Conservation (phyloP, 2,113 vertebrate species). For the Atrichornis clamosus region DNA sequence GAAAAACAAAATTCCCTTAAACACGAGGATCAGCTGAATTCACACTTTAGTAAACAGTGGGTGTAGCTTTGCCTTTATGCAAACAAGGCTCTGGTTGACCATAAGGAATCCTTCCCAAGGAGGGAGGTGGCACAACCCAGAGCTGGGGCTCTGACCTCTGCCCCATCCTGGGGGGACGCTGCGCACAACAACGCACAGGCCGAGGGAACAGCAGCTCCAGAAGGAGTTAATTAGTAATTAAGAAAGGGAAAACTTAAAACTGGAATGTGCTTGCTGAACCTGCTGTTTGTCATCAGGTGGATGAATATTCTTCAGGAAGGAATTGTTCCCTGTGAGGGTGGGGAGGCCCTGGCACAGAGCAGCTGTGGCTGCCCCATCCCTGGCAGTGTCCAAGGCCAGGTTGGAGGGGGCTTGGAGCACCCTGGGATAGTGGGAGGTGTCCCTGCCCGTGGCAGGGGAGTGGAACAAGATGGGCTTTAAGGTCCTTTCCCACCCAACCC, state of each 20-base stretch:
- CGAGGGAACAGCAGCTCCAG: not conserved
- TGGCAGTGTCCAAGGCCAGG: not conserved
- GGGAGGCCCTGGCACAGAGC: not conserved
- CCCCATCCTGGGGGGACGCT: not conserved
- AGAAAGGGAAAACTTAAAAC: not conserved
- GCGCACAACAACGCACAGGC: not conserved
- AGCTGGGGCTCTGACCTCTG: not conserved
- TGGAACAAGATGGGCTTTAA: not conserved
- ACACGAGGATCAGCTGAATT: not conserved
- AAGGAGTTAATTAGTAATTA: conserved; percentile 53
- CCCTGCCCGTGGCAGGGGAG: not conserved
- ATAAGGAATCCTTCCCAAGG: not conserved
- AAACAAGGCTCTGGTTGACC: not conserved
- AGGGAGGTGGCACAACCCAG: not conserved
- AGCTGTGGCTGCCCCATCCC: not conserved
- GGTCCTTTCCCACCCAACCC: not conserved
- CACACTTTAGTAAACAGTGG: not conserved
- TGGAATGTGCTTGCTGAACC: not conserved
- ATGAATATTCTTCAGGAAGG: not conserved
- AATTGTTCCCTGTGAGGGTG: fast-evolving
- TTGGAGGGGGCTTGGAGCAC: not conserved
- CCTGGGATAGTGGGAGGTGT: not conserved
- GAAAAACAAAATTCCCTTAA: not conserved
- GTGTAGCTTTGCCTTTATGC: not conserved
- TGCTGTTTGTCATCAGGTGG: not conserved